Evolutionary conservation across 2,888 invertebrate species (phyloP), one percentile per base, ranked within the genome.

Genomic region (Drepana falcataria): DNA sequence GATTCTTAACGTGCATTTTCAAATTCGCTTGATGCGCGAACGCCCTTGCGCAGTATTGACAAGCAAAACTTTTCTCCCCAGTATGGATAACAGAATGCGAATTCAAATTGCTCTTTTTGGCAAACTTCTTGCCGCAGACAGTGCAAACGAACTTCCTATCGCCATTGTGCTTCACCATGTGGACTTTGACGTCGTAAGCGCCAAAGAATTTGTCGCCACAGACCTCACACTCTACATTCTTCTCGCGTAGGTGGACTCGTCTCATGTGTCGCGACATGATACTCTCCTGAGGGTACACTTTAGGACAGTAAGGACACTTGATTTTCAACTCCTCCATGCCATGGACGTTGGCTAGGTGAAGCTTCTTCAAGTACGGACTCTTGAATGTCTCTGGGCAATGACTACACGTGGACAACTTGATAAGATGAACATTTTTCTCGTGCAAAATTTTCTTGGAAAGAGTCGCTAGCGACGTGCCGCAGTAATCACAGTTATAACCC

Each of bases 251-350:
- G 65, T 93, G 93, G 0, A 93, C 93, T 0, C 92, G 83, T 49
- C 93, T 87, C 93, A 93, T 92, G 56, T 93, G 93, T 48, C 93
- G 81, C 0, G 93, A 93, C 79, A 93, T 87, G 0, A 93, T 92
- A 49, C 93, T 92, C 71, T 92, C 93, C 59, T 89, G 88, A 0
- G 89, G 88, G 47, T 80, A 91, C 0, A 91, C 80, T 65, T 87
- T 90, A 48, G 92, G 83, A 72, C 93, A 88, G 52, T 84, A 84
- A 0, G 87, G 88, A 48, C 90, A 91, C 54, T 87, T 87, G 2
- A 91, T 86, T 59, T 83, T 88, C n/a, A 91, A 57, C 58, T 90
- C 90, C 51, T 89, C 89, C 0, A 89, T 81, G 0, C 83, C 84
- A 47, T 91, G 90, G 0, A 85, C 80, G 35, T 91, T 90, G 0